Evolutionary conservation across 2,113 vertebrate species (phyloP), one percentile per base, ranked within the genome.

Genomic region (Ailuropoda melanoleuca): DNA sequence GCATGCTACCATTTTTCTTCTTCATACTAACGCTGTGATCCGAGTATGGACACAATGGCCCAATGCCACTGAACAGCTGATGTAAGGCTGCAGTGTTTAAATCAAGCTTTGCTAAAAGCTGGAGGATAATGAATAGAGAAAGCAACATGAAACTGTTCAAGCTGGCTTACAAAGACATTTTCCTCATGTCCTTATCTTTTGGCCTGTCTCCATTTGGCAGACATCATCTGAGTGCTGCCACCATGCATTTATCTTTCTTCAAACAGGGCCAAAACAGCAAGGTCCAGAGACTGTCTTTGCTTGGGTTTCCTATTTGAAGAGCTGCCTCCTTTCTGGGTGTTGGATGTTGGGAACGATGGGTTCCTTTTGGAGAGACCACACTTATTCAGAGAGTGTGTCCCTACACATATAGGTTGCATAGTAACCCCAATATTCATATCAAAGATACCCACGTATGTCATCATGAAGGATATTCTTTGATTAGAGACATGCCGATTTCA

Each of bases 161-260:
- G 13, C 92, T 92, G 87, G 39, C 58, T 95, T 93, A 86, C 81
- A 77, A 83, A 93, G 70, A 86, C 74, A 31, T 92, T 97, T 97
- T 93, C 78, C 92, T 95, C 50, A 46, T 93, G 43, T 93, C 81
- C 87, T 97, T 96, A 95, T 92, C 93, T 93, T 93, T 96, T 96
- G 87, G 72, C 96, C 77, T 83, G 12, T 93, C 17, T 97, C 78
- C 72, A 75, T 94, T 82, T 89, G 77, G 60, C 92, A 96, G 88
- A 56, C 46, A 56, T 66, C 43, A 64, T 95, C 58, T 88, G 85
- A 89, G 80, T 60, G 55, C 81, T 75, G 85, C 77, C 85, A 77
- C 21, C 48, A 68, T 74, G n/a, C 56, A 24, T 62, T 39, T 29
- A 55, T 68, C 62, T 95, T 96, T 97, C 83, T 95, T 97, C 68